Evolutionary conservation across 2,888 invertebrate genomes (phyloP).

Genomic region (Coenonympha glycerion): DNA sequence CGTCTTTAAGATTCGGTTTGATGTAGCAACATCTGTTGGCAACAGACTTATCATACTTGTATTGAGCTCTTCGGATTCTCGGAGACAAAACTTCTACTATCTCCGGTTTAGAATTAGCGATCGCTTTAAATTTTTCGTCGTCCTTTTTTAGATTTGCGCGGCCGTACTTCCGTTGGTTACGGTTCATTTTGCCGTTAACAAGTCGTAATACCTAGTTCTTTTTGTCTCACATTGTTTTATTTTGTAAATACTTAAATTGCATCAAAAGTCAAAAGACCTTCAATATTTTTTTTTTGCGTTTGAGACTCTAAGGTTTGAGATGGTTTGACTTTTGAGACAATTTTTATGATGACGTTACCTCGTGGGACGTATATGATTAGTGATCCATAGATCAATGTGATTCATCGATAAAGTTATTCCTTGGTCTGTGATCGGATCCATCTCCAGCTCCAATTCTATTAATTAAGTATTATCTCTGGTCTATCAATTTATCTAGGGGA

Average conservation of each 20-base stretch:
- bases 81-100: conserved; percentile 36
- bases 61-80: conserved; percentile 22
- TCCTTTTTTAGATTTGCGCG: conserved; percentile 26
- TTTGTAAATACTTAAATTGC: not conserved
- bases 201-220: conserved; percentile 21
- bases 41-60: conserved; percentile 28
- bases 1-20: conserved; percentile 37
- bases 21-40: conserved; percentile 45
- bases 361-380: too few relatives aligned
- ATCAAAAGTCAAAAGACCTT: not conserved
- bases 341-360: too few relatives aligned
- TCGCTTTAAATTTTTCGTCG: conserved; percentile 21
- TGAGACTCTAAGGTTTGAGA: too few relatives aligned
- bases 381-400: too few relatives aligned
- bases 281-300: too few relatives aligned
- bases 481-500: too few relatives aligned
- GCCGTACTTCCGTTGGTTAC: conserved; percentile 37
- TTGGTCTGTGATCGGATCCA: too few relatives aligned
- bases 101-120: conserved; percentile 28
- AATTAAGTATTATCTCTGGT: too few relatives aligned
- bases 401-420: too few relatives aligned
- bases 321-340: too few relatives aligned
- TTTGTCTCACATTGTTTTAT: not conserved
- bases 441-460: too few relatives aligned
- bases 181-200: conserved; percentile 40